Evolutionary conservation across 2,797 vertebrate species (phyloP), one percentile per base, ranked within the genome.

Genomic region (Sylvia borin): DNA sequence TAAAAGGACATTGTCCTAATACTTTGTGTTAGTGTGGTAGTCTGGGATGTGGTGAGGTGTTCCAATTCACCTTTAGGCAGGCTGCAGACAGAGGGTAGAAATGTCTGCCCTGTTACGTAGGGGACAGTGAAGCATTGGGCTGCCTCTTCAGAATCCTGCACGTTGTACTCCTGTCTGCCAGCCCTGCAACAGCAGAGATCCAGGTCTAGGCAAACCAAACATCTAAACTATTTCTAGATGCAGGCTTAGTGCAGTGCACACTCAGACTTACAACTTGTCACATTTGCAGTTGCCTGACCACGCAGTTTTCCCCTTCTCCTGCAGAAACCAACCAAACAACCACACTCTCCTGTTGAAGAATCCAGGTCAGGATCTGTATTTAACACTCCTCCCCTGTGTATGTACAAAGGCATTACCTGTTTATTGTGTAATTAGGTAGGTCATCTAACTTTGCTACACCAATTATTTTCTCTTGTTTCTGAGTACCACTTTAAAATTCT

Each of bases 1-100:
- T 78, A 75, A 62, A 78, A 57, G 25, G 16, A 47, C 0, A 0
- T 34, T 38, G 21, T 11, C 4, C 2, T 11, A 77, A 70, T 0
- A 0, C 5, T 50, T 47, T 29, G 8, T 2, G 0, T 43, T 47
- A 53, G 8, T 25, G 6, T 17, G 36, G 11, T 25, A 22, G 13
- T n/a, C 38, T 47, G n/a, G 57, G 61, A 34, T 20, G 11, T 26
- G 24, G 29, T 50, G 61, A 74, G 61, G 26, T 0, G 1, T 13
- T 54, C n/a, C n/a, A 62, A 50, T 3, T 70, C 36, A 50, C 27
- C 27, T 34, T 29, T 20, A 42, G 34, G 27, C 16, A 78, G n/a
- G 20, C 48, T 66, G 58, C 1, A 4, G 54, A 53, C 18, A 74
- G 38, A 66, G 25, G 32, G 36, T 13, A 16, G n/a, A 58, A 74